Conservation (phyloP, 2,888 invertebrate species). For the Morpho achilles region DNA sequence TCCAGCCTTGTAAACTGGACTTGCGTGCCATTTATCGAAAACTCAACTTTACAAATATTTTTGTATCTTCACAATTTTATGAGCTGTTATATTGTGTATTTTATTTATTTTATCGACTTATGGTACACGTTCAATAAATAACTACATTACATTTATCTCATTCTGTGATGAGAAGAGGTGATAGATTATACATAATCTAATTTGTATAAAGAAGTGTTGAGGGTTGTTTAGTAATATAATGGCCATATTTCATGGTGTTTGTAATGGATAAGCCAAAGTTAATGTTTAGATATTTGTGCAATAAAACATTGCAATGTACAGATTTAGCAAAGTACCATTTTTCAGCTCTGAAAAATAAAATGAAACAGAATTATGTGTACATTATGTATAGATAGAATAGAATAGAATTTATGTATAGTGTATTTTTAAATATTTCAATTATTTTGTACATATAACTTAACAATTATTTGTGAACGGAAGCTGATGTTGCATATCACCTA, state of each 20-base stretch:
- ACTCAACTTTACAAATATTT: not conserved
- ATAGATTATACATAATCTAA: conserved; percentile 24
- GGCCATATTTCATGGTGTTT: conserved; percentile 43
- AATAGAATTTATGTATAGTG: conserved; percentile 54
- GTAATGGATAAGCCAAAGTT: conserved; percentile 76
- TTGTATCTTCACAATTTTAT: conserved; percentile 1
- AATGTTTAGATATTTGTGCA: conserved; percentile 74
- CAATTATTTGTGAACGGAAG: conserved; percentile 42
- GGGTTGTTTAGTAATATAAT: conserved; percentile 24
- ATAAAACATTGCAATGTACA: conserved; percentile 75
- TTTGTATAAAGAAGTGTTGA: conserved; percentile 20
- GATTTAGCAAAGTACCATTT: conserved; percentile 55
- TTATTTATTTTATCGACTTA: conserved; percentile 6
- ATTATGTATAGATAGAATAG: conserved; percentile 70
- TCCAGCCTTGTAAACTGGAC: conserved; percentile 15
- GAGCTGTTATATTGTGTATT: conserved; percentile 1
- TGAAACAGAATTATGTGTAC: conserved; percentile 61
- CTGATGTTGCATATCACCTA: conserved; percentile 47
- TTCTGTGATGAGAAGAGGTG: conserved; percentile 24
- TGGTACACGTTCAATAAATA: conserved; percentile 12
- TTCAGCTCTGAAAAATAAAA: conserved; percentile 48
- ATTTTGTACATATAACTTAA: conserved; percentile 54
- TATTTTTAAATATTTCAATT: conserved; percentile 52
- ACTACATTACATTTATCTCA: conserved; percentile 20
- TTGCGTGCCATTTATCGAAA: conserved; percentile 17